Base-by-base conservation (phyloP, 2,888 invertebrate genomes). In the Thera britannica region DNA sequence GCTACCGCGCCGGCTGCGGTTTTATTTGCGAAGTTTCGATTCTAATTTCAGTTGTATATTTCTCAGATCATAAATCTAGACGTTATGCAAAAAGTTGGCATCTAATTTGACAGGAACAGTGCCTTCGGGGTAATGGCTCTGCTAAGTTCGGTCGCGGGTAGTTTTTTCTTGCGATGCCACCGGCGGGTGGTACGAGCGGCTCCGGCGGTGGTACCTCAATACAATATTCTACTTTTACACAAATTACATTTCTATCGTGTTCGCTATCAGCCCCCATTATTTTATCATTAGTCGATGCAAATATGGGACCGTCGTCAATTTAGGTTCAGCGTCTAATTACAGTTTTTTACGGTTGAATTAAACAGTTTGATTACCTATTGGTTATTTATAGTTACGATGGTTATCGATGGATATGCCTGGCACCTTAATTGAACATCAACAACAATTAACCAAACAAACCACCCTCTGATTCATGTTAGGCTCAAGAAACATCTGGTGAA, bases 211-310 rank as follows among this genome's bases (percentile, higher is more conserved):
- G 44, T 46, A 46, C 84, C 83, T 84, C 83, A 83, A 84, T 83
- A 82, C 79, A 83, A 85, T 85, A 87, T 88, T 87, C 86, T 89
- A 90, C 87, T 89, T 92, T 91, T 88, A 90, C 81, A 90, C 88
- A 91, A 92, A 93, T 92, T 92, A 92, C 90, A 88, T 91, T 92
- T 84, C 92, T 92, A 92, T 92, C 93, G 91, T 92, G 91, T 85
- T 85, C 82, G 84, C 87, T 86, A 92, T 91, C 91, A 85, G 82
- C 81, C 87, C 86, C 90, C 85, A 93, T 93, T 93, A 93, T 93
- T 89, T 90, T 90, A 90, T 89, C 93, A 92, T 93, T 93, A 91
- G 87, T 81, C 81, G 82, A 87, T 85, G 89, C 88, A 82, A 90
- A 91, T 89, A 83, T 81, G 80, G 81, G 84, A 83, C 79, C 78